Conservation (phyloP, 2,797 vertebrate genomes). For the Astyanax mexicanus region DNA sequence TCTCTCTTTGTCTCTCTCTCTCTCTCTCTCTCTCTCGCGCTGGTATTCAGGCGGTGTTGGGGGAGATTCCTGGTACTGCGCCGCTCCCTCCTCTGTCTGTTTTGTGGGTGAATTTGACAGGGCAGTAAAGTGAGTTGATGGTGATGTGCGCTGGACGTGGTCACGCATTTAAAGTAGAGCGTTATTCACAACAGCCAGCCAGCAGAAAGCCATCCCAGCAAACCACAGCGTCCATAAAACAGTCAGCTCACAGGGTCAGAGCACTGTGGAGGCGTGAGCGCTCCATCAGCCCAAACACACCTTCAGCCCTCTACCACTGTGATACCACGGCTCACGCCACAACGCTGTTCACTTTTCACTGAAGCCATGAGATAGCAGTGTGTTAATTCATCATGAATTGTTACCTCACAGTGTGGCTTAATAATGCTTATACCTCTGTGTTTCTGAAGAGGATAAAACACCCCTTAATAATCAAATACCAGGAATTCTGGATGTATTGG, state of each 20-base stretch:
- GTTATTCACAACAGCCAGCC: constrained; percentile 5
- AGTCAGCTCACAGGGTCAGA: constrained; percentile 14
- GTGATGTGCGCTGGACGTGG: constrained; percentile 50
- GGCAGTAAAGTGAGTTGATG: constrained; percentile 25
- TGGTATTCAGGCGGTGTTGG: constrained; percentile 25
- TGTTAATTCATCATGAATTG: too few relatives aligned
- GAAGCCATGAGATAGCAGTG: too few relatives aligned
- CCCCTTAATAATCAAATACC: too few relatives aligned
- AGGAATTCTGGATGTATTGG: too few relatives aligned
- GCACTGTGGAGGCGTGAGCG: too few relatives aligned
- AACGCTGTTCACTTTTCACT: too few relatives aligned
- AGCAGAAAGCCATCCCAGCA: constrained; percentile 19
- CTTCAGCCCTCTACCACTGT: too few relatives aligned
- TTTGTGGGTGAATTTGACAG: constrained; percentile 15
- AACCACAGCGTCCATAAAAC: constrained; percentile 34
- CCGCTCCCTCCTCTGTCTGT: neutral
- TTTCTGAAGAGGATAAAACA: too few relatives aligned
- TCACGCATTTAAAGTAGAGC: constrained; percentile 34
- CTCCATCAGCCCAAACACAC: too few relatives aligned
- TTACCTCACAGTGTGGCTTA: too few relatives aligned
- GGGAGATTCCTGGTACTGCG: constrained; percentile 57
- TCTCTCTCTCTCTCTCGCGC: neutral
- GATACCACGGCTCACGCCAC: too few relatives aligned
- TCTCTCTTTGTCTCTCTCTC: neutral
- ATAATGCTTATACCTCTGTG: too few relatives aligned